These are phyloP conservation scores for Cosmia trapezina DNA, from an alignment of 2,888 invertebrate genomes.

Conservation along the genomic window DNA sequence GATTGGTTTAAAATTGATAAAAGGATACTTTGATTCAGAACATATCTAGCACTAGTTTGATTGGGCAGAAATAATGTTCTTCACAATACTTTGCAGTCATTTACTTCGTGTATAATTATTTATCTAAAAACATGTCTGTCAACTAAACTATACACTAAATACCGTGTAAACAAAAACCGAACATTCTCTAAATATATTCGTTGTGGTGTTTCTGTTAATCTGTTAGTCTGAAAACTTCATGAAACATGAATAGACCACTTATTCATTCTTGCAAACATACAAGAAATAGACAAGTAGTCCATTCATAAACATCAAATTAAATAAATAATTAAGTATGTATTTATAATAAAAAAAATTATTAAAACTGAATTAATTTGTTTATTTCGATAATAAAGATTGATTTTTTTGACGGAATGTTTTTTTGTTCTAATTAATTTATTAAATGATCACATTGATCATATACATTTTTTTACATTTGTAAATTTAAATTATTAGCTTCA, in stretches of 20 bases:
- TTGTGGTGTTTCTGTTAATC: conserved; percentile 20
- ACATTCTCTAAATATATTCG: conserved; percentile 19
- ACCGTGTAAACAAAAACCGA: conserved; percentile 11
- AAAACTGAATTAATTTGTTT: conserved; percentile 13
- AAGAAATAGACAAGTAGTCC: conserved; percentile 62
- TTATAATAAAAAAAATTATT: conserved; percentile 12
- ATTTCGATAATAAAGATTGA: conserved; percentile 1
- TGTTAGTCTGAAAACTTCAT: conserved; percentile 35
- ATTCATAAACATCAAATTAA: conserved; percentile 47
- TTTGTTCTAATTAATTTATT: conserved; percentile 1
- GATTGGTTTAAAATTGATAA: conserved; percentile 56
- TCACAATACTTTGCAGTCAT: neutral
- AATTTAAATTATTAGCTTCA: conserved; percentile 49
- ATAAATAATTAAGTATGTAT: conserved; percentile 9
- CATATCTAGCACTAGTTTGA: conserved; percentile 11
- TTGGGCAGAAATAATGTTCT: neutral
- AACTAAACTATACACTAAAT: conserved; percentile 31
- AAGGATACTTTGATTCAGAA: conserved; percentile 43
- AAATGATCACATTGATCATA: neutral
- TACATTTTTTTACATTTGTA: conserved; percentile 11
- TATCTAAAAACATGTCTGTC: neutral
- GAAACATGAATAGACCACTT: conserved; percentile 66
- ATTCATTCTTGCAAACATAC: conserved; percentile 63
- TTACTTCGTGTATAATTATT: neutral
- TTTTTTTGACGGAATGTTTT: conserved; percentile 36